Conservation (phyloP, 1,140 invertebrate genomes). For the Oryctes rhinoceros region DNA sequence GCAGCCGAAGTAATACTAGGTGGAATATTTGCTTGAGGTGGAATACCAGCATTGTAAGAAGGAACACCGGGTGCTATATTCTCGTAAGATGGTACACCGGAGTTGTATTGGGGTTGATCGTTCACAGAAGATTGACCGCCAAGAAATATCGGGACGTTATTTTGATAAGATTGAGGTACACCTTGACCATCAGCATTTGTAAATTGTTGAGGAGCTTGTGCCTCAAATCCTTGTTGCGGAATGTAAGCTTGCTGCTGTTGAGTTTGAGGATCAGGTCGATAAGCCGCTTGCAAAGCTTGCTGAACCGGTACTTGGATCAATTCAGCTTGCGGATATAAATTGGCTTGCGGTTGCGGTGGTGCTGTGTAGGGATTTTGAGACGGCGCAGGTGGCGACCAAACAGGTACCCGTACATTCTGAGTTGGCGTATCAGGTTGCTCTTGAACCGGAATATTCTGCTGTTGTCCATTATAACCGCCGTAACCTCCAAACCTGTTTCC, state of each 20-base stretch:
- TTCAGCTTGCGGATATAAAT: slow-evolving; percentile 5
- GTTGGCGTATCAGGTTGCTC: not conserved
- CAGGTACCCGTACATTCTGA: slow-evolving; percentile 6
- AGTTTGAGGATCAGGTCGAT: not conserved
- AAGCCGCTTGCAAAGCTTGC: slow-evolving; percentile 7
- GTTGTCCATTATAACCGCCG: not conserved
- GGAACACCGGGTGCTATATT: not conserved
- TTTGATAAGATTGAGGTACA: not conserved
- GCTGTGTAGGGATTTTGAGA: slow-evolving; percentile 20
- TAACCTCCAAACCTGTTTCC: not conserved
- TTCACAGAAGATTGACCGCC: not conserved
- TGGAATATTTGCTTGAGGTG: not conserved
- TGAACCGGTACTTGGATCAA: slow-evolving; percentile 11
- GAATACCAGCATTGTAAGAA: not conserved
- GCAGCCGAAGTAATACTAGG: not conserved
- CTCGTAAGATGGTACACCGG: not conserved
- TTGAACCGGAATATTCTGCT: slow-evolving; percentile 11
- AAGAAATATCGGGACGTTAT: not conserved
- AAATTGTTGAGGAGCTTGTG: not conserved
- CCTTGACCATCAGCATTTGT: not conserved
- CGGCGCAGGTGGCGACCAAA: not conserved
- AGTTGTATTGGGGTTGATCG: not conserved
- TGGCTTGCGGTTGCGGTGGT: not conserved
- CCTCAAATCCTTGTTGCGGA: not conserved
- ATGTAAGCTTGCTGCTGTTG: not conserved